Conservation (phyloP, 2,797 vertebrate species). For the Lacerta bilineata region DNA sequence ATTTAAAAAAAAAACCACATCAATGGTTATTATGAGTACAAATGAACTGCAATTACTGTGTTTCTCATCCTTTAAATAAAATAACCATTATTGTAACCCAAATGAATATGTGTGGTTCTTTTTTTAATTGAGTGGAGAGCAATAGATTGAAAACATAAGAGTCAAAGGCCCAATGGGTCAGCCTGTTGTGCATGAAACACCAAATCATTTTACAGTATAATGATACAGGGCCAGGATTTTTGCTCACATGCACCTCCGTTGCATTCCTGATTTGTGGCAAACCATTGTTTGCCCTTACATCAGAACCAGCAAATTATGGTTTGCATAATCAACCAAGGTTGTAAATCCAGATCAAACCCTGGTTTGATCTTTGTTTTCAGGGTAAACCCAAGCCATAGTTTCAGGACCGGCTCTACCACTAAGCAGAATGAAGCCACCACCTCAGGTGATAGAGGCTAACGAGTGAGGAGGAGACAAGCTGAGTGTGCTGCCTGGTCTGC, state of each 20-base stretch:
- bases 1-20: slow-evolving; percentile 76
- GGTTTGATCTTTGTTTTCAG: not conserved
- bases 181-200: not conserved
- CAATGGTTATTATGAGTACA: slow-evolving; percentile 76
- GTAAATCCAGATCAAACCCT: not conserved
- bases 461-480: too few species aligned
- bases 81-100: slow-evolving; percentile 73
- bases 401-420: too few species aligned
- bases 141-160: not conserved
- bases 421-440: too few species aligned
- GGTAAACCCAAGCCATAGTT: not conserved
- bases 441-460: too few species aligned
- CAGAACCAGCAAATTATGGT: not conserved
- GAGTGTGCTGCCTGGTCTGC: too few species aligned
- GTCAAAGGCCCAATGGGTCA: not conserved
- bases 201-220: not conserved
- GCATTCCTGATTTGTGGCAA: not conserved
- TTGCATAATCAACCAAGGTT: not conserved
- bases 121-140: slow-evolving; percentile 5
- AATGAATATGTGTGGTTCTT: slow-evolving; percentile 26
- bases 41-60: slow-evolving; percentile 79
- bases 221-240: not conserved
- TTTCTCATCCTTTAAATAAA: slow-evolving; percentile 86
- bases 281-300: not conserved
- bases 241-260: not conserved